Conservation (phyloP, 1,140 invertebrate species). For the Caenorhabditis latens region DNA sequence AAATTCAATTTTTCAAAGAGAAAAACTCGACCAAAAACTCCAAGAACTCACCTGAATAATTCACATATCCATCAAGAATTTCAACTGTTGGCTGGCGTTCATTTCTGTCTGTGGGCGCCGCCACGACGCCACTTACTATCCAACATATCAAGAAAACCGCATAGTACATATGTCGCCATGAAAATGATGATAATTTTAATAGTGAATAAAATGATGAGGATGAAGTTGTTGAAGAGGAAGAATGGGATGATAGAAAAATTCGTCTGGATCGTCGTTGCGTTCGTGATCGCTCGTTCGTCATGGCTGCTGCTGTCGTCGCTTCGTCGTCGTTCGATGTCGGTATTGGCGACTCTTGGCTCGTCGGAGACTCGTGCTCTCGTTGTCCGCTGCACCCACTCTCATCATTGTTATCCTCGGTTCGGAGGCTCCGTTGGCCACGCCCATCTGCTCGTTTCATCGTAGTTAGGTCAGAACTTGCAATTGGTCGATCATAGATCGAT, state of each 20-base stretch:
- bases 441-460: constrained; percentile 53
- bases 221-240: not conserved
- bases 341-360: constrained; percentile 51
- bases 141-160: constrained; percentile 41
- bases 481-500: constrained; percentile 55
- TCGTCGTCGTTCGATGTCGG: constrained; percentile 54
- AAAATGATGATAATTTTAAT: constrained; percentile 50
- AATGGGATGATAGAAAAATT: constrained; percentile 18
- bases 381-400: constrained; percentile 52
- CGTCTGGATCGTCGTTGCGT: constrained; percentile 47
- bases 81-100: constrained; percentile 24
- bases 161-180: constrained; percentile 46
- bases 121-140: constrained; percentile 22
- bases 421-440: constrained; percentile 48
- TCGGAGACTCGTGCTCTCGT: constrained; percentile 54
- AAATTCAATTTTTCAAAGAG: no score
- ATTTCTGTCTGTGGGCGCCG: constrained; percentile 33
- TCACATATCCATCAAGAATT: constrained; percentile 47
- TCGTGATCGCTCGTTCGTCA: constrained; percentile 53
- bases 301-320: constrained; percentile 51
- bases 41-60: constrained; percentile 31
- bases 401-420: constrained; percentile 55
- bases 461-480: constrained; percentile 51
- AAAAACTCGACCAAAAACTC: not conserved
- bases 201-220: not conserved